Conservation (phyloP, 2,113 vertebrate genomes). For the Pleuronectes platessa region DNA sequence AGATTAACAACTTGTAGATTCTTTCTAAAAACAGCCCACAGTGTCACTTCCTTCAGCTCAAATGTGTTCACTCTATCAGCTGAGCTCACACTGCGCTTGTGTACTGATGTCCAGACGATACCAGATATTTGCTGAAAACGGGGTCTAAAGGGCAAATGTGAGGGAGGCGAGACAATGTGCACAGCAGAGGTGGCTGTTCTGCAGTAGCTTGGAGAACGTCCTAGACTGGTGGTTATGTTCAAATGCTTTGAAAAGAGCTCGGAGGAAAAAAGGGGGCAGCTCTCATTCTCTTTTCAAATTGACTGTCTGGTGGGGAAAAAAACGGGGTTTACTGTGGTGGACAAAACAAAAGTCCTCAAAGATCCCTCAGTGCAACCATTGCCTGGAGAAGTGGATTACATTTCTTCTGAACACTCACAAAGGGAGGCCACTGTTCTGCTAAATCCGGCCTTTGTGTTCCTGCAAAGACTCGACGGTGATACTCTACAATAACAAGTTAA, state of each 20-base stretch:
- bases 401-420: constrained; percentile 19
- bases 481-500: neutral
- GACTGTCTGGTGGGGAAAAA: neutral
- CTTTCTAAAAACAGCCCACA: constrained; percentile 48
- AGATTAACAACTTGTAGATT: constrained; percentile 34
- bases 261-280: constrained; percentile 9
- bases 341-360: constrained; percentile 18
- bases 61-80: constrained; percentile 27
- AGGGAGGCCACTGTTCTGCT: constrained; percentile 3
- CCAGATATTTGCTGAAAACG: constrained; percentile 46
- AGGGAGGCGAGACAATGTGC: constrained; percentile 52
- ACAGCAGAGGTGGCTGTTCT: constrained; percentile 52
- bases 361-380: constrained; percentile 2
- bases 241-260: constrained; percentile 50
- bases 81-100: constrained; percentile 30
- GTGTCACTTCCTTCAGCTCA: neutral
- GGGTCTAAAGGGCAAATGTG: constrained; percentile 58
- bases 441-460: neutral
- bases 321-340: neutral
- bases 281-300: constrained; percentile 37
- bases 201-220: constrained; percentile 66
- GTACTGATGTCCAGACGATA: constrained; percentile 44
- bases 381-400: neutral
- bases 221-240: constrained; percentile 51
- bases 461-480: neutral